phyloP scores from a whole-genome alignment of 2,888 invertebrate species.

The Amphipoea oculea region DNA sequence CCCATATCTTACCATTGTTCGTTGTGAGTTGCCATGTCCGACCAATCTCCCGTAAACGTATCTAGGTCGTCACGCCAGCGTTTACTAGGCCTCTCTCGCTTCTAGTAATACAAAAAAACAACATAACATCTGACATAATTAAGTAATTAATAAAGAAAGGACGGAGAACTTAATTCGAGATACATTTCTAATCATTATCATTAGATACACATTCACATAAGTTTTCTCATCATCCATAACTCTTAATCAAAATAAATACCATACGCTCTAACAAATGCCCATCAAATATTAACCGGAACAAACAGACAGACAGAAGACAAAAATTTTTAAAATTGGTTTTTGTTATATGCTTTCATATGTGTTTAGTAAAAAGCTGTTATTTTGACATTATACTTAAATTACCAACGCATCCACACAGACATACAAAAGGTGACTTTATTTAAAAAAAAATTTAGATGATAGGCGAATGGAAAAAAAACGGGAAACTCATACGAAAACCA shows the following conservation, averaged over 20 bases:
- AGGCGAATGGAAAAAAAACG: not conserved
- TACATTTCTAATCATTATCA: not conserved
- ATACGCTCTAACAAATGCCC: not conserved
- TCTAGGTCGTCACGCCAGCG: not conserved
- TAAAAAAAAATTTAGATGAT: not conserved
- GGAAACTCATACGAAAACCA: not conserved
- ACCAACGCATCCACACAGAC: not conserved
- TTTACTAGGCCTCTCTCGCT: not conserved
- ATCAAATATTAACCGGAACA: not conserved
- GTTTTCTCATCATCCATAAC: not conserved
- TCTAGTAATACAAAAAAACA: not conserved
- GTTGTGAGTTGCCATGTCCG: not conserved
- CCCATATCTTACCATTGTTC: not conserved
- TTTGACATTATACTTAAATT: no score
- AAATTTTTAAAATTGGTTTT: no score
- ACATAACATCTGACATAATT: not conserved
- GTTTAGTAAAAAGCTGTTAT: no score
- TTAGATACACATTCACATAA: not conserved
- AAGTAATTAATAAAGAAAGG: not conserved
- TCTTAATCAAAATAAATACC: not conserved
- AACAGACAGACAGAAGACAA: no score
- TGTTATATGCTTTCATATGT: no score
- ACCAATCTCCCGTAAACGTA: not conserved
- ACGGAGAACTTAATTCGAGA: not conserved
- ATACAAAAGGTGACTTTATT: not conserved